Evolutionary conservation across 53 echinoderm and acorn worm genomes (phyloP).

Genomic region (Holothuria leucospilota): DNA sequence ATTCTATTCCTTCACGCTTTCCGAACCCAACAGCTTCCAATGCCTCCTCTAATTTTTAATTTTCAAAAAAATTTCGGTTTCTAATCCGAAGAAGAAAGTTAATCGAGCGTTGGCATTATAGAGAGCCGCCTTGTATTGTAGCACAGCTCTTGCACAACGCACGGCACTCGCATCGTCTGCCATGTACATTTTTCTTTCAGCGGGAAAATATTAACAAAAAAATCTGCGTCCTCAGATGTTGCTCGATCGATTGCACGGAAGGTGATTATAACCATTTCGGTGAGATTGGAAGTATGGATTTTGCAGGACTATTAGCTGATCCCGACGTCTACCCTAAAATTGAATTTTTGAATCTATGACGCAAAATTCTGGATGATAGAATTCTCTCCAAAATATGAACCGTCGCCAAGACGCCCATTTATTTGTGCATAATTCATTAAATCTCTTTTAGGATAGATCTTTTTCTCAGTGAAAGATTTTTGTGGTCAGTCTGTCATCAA

Average conservation of each 20-base stretch:
- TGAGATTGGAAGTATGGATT: conserved; percentile 50
- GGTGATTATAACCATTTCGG: conserved; percentile 49
- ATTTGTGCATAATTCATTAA: conserved; percentile 13
- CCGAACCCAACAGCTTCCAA: conserved; percentile 46
- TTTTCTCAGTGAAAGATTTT: conserved; percentile 33
- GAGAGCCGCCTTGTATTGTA: conserved; percentile 44
- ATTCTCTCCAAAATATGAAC: conserved; percentile 27
- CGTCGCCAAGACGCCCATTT: conserved; percentile 41
- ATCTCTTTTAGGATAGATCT: conserved; percentile 24
- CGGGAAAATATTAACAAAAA: conserved; percentile 42
- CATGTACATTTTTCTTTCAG: conserved; percentile 2
- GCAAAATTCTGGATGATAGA: conserved; percentile 41
- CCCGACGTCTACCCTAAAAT: conserved; percentile 41
- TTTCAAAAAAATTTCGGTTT: conserved; percentile 46
- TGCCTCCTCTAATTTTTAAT: conserved; percentile 46
- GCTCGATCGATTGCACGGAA: conserved; percentile 46
- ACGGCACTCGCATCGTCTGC: conserved; percentile 45
- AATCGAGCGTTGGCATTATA: conserved; percentile 46
- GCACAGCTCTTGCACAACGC: conserved; percentile 49
- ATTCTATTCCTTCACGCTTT: conserved; percentile 48
- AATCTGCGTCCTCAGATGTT: conserved; percentile 52
- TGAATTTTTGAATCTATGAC: conserved; percentile 44
- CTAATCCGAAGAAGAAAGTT: conserved; percentile 46
- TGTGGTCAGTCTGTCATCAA: conserved; percentile 32
- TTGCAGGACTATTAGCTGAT: conserved; percentile 43